Base-by-base conservation (phyloP, 2,797 vertebrate species). In the Hoplostethus atlanticus region DNA sequence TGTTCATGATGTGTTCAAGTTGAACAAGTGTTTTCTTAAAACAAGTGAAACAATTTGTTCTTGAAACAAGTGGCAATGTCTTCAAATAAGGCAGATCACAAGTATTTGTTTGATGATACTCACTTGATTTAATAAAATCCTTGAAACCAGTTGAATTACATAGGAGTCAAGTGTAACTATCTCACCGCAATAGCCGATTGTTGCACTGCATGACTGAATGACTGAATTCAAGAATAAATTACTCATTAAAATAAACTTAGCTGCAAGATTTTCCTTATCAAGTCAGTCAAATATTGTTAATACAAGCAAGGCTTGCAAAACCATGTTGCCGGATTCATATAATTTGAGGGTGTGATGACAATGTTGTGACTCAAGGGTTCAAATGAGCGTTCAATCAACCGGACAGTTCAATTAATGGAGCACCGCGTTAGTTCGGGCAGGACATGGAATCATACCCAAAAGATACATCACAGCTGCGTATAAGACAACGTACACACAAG, bases 331-430 rank as follows among this genome's bases (percentile, higher is more conserved):
- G 21, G 16, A 73, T 63, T 56, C 55, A 57, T 36, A 50, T 46
- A 15, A 63, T 72, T 71, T 31, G 44, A 54, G 61, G 34, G 15
- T 44, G 10, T 38, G 16, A 62, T 51, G 50, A 51, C 62, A 53
- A 48, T 31, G 15, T 44, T 54, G 67, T 47, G 60, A 21, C 47
- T 69, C 72, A 42, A 62, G 62, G 42, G 58, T 60, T 78, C 66
- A 68, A 28, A 53, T 71, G 76, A 53, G 55, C 21, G n/a, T 44
- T 51, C 55, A 6, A 65, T 48, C 31, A 52, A 30, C 60, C 31
- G 10, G 78, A 75, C 82, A 74, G 79, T 77, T 86, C 73, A 77
- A 89, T 89, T 87, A 80, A 17, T n/a, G n/a, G n/a, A n/a, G n/a
- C n/a, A n/a, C n/a, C n/a, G n/a, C n/a, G 21, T 21, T 21, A 21